Percentiles rank a stretch among this genome's conserved stretches.
Conservation (phyloP, 2,797 vertebrate genomes). For the Betta splendens region DNA sequence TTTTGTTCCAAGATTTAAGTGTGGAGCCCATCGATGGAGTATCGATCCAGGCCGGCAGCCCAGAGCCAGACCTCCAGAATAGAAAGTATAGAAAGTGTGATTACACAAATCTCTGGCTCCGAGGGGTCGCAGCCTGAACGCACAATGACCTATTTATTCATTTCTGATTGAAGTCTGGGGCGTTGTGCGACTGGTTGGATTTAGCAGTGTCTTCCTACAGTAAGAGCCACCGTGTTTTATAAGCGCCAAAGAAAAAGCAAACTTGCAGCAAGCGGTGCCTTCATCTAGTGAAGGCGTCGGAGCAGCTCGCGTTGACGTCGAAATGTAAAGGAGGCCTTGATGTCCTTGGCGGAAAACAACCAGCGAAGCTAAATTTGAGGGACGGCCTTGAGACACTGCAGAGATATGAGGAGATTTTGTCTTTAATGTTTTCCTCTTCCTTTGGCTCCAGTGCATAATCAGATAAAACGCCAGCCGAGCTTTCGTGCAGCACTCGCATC, state of each 20-base stretch:
- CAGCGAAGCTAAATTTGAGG: conserved; percentile 18
- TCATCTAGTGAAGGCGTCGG: conserved; percentile 13
- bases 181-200: background rate
- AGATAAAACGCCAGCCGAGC: conserved; percentile 7
- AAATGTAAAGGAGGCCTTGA: conserved; percentile 16
- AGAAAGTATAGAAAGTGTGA: conserved; percentile 13
- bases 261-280: background rate
- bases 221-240: background rate
- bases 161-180: background rate
- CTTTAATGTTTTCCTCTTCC: background rate
- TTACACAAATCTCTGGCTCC: conserved; percentile 9
- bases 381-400: conserved; percentile 12
- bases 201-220: conserved; percentile 7
- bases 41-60: conserved; percentile 44
- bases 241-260: background rate
- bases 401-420: conserved; percentile 2
- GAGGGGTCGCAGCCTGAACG: conserved; percentile 4
- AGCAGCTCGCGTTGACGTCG: conserved; percentile 9
- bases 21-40: conserved; percentile 30
- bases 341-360: background rate
- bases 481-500: conserved; percentile 17
- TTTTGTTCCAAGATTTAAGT: conserved; percentile 37
- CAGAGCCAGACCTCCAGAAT: conserved; percentile 21
- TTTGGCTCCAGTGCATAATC: conserved; percentile 9
- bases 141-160: background rate